phyloP scores from a whole-genome alignment of 2,113 vertebrate genomes.

The Cyanoderma ruficeps region DNA sequence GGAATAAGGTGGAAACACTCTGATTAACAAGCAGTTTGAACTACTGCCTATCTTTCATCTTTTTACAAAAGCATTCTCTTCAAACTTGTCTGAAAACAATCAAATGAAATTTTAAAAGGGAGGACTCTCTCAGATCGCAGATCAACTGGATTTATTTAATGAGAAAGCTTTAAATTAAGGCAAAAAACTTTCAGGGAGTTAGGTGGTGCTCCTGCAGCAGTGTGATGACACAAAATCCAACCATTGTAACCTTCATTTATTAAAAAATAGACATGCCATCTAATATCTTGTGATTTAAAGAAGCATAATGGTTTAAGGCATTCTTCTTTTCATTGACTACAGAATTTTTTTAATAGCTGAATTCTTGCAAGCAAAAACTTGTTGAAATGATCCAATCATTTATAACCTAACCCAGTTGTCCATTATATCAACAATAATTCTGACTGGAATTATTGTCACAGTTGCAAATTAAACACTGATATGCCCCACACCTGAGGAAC shows the following conservation, averaged over 20 bases:
- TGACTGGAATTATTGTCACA: neutral
- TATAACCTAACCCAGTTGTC: neutral
- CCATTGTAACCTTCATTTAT: neutral
- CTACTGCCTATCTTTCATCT: neutral
- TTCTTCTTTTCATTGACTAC: neutral
- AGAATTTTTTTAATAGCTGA: neutral
- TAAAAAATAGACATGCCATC: neutral
- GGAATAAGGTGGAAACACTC: neutral
- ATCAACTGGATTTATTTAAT: neutral
- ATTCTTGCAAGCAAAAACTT: neutral
- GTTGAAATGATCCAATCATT: neutral
- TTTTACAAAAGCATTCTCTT: neutral
- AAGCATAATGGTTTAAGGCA: neutral
- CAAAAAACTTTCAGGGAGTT: neutral
- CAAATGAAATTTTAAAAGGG: neutral
- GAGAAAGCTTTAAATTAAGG: neutral
- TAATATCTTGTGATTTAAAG: neutral
- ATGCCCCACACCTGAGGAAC: neutral
- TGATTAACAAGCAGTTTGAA: neutral
- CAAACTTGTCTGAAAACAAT: neutral
- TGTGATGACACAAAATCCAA: neutral
- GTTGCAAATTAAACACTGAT: neutral
- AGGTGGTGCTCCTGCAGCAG: neutral
- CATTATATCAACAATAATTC: neutral
- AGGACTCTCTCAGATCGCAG: neutral